Conservation (phyloP, 2,113 vertebrate genomes). For the Panthera uncia region DNA sequence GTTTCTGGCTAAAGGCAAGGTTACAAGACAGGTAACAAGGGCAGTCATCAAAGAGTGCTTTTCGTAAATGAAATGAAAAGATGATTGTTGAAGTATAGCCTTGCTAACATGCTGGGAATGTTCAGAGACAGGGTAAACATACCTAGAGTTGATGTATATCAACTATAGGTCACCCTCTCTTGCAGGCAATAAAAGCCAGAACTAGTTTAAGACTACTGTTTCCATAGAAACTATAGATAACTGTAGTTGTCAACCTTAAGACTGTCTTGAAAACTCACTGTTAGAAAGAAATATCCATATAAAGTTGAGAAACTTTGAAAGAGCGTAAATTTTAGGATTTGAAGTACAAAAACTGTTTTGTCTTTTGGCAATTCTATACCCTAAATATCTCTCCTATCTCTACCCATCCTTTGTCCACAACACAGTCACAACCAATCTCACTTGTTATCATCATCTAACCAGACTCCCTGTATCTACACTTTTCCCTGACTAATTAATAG, state of each 20-base stretch:
- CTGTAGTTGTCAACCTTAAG: neutral
- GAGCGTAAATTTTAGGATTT: neutral
- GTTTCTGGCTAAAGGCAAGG: conserved; percentile 39
- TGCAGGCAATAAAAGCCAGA: neutral
- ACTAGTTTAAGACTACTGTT: neutral
- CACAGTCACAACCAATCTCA: neutral
- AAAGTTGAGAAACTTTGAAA: neutral
- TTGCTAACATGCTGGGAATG: neutral
- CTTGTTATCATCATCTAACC: neutral
- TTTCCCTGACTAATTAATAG: neutral
- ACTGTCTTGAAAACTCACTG: neutral
- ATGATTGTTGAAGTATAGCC: neutral
- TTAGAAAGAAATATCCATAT: neutral
- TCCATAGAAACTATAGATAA: conserved; percentile 7
- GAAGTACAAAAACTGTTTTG: neutral
- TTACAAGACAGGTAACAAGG: conserved; percentile 46
- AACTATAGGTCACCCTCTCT: neutral
- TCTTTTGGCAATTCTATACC: neutral
- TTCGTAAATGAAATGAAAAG: neutral
- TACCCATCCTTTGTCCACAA: neutral
- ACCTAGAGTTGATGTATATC: neutral
- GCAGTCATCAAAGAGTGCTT: neutral
- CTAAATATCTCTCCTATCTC: neutral
- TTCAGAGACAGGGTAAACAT: neutral
- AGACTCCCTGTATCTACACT: neutral